These are phyloP conservation scores for Garrulus glandarius DNA, from an alignment of 2,797 vertebrate genomes.

Conservation along the genomic window DNA sequence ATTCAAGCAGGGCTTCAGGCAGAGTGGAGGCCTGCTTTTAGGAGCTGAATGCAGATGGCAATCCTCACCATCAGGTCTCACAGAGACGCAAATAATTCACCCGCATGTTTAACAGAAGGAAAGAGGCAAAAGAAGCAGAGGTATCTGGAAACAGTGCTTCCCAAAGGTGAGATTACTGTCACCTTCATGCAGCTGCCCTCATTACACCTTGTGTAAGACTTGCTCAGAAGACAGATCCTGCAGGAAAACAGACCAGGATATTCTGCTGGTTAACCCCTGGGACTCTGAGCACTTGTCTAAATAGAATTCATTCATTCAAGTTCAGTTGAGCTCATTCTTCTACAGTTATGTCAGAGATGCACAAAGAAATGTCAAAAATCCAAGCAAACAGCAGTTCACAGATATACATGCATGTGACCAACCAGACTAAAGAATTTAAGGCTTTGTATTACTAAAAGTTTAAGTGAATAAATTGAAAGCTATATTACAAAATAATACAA, in stretches of 20 bases:
- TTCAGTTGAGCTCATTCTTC: background rate
- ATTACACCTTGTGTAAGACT: background rate
- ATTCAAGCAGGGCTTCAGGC: background rate
- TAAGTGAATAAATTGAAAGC: background rate
- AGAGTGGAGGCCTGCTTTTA: background rate
- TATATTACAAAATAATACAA: background rate
- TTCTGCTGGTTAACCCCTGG: background rate
- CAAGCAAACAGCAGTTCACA: background rate
- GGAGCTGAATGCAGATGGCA: background rate
- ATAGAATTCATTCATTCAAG: background rate
- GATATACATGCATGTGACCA: accelerated
- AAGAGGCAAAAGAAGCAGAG: background rate
- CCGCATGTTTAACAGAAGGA: background rate
- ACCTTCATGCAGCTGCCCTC: background rate
- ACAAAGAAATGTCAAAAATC: background rate
- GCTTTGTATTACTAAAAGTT: background rate
- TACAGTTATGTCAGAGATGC: background rate
- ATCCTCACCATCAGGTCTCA: background rate
- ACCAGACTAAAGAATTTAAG: background rate
- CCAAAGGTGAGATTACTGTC: background rate
- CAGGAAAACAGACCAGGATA: background rate
- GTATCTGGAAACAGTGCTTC: background rate
- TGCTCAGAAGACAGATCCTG: background rate
- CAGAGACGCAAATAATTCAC: background rate
- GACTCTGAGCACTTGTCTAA: background rate